Evolutionary conservation across 2,797 vertebrate genomes (phyloP).

Genomic region (Dendrocincla fuliginosa): DNA sequence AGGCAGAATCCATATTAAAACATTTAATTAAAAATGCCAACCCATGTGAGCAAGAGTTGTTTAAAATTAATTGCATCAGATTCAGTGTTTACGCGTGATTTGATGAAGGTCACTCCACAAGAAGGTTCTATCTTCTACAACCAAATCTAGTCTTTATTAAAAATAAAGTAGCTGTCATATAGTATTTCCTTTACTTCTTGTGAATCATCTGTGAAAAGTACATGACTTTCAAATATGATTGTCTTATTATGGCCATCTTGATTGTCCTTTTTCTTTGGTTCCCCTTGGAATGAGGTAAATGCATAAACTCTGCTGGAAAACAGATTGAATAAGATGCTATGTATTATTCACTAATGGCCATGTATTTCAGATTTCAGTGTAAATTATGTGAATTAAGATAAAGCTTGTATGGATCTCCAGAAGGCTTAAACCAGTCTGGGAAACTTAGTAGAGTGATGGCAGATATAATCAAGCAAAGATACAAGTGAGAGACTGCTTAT

Average conservation of each 20-base stretch:
- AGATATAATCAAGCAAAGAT: background rate
- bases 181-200: background rate
- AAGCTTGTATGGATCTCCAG: background rate
- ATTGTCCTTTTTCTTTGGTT: background rate
- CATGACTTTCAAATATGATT: background rate
- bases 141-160: background rate
- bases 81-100: background rate
- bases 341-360: background rate
- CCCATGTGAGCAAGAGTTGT: background rate
- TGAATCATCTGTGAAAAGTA: background rate
- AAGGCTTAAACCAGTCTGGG: background rate
- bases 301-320: background rate
- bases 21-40: background rate
- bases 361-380: background rate
- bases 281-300: background rate
- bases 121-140: background rate
- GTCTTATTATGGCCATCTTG: background rate
- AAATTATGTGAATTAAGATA: background rate
- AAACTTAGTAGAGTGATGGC: background rate
- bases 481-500: background rate
- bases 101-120: background rate
- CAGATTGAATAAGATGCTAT: background rate
- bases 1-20: background rate
- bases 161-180: background rate
- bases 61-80: background rate